A percentile compares a stretch with the other conserved stretches of the same genome.
Evolutionary conservation across 2,113 vertebrate genomes (phyloP).

Genomic region (Helogale parvula): DNA sequence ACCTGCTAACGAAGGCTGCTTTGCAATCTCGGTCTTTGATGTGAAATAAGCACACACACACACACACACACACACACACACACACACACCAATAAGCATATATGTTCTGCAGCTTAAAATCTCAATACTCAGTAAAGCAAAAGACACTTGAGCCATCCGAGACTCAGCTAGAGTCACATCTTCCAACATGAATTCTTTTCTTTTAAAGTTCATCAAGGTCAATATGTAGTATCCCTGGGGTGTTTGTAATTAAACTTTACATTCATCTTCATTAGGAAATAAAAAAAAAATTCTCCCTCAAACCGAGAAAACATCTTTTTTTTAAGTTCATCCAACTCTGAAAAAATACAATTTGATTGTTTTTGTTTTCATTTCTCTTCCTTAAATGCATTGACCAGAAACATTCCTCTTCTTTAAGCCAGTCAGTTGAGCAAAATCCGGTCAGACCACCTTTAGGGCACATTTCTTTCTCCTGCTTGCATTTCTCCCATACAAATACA

Average conservation of each 20-base stretch:
- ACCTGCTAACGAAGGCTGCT: neutral
- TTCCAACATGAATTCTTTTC: neutral
- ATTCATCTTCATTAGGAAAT: neutral
- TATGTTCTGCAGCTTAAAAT: neutral
- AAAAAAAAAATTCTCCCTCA: neutral
- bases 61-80: neutral
- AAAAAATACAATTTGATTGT: neutral
- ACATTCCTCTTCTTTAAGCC: neutral
- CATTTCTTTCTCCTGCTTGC: neutral
- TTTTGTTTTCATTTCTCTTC: constrained; percentile 23
- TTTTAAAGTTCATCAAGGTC: neutral
- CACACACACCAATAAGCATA: neutral
- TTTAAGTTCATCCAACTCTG: neutral
- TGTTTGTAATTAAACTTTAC: neutral
- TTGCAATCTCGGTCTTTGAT: neutral
- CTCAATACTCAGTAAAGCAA: neutral
- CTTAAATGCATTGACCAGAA: neutral
- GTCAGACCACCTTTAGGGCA: neutral
- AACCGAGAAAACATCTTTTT: neutral
- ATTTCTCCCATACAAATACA: neutral
- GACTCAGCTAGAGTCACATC: neutral
- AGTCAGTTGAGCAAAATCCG: neutral
- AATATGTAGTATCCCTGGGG: neutral
- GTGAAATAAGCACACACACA: neutral
- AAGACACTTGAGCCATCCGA: neutral